A percentile compares a stretch with the other conserved stretches of the same genome.
Conservation (phyloP, 2,113 vertebrate species). For the Dipodomys ordii region DNA sequence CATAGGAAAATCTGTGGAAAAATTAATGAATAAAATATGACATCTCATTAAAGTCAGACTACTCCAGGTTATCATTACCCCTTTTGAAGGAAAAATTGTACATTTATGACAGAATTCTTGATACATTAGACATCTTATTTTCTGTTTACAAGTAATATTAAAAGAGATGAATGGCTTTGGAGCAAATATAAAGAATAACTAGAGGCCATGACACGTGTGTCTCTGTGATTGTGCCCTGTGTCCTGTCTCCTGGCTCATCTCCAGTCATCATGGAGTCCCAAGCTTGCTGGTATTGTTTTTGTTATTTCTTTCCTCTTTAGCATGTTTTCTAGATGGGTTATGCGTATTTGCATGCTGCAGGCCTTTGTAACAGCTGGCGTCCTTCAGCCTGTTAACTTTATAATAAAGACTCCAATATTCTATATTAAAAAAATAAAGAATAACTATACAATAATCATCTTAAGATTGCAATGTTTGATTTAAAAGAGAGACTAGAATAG, state of each 20-base stretch:
- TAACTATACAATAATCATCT: not conserved
- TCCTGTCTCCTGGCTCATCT: too few species aligned
- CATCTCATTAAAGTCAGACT: not conserved
- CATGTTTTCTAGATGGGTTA: too few species aligned
- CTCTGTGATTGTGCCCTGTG: too few species aligned
- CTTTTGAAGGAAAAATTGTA: not conserved
- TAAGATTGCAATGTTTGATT: conserved; percentile 13
- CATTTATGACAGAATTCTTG: not conserved
- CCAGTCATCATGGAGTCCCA: too few species aligned
- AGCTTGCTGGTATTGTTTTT: too few species aligned
- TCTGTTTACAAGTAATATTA: not conserved
- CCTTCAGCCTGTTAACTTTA: too few species aligned
- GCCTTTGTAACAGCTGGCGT: too few species aligned
- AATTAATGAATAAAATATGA: not conserved
- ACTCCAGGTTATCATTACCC: not conserved
- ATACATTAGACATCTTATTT: not conserved
- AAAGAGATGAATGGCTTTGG: not conserved
- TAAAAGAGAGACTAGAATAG: not conserved
- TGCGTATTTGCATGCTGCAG: too few species aligned
- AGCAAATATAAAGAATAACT: too few species aligned
- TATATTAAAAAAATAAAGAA: not conserved
- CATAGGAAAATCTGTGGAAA: not conserved
- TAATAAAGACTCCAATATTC: too few species aligned
- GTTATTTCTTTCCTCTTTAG: too few species aligned
- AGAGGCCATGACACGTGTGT: too few species aligned